Conservation (phyloP, 2,113 vertebrate genomes). For the Triplophysa tibetana region DNA sequence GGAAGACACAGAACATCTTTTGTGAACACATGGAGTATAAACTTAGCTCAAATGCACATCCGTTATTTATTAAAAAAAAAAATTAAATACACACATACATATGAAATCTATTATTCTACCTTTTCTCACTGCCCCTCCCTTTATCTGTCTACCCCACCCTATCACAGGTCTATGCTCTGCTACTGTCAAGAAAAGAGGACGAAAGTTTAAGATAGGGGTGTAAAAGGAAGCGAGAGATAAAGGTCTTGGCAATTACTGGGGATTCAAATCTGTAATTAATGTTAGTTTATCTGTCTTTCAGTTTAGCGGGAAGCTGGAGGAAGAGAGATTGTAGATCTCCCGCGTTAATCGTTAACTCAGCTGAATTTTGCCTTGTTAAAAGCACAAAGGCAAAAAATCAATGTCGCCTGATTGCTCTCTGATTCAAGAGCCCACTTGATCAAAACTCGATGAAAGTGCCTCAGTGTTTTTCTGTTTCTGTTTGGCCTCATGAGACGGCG, state of each 20-base stretch:
- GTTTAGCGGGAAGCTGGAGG: conserved; percentile 3
- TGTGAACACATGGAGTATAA: no score
- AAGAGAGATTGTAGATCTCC: conserved; percentile 24
- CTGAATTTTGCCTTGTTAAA: conserved; percentile 12
- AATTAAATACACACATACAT: no score
- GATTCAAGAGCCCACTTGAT: conserved; percentile 13
- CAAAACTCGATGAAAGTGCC: neutral
- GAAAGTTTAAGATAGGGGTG: neutral
- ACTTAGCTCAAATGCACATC: no score
- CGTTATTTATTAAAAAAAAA: no score
- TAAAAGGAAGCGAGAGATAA: conserved; percentile 42
- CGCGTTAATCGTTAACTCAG: conserved; percentile 20
- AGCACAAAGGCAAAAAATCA: conserved; percentile 34
- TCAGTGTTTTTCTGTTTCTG: neutral
- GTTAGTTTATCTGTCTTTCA: conserved; percentile 38
- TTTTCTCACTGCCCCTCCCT: no score
- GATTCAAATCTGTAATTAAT: conserved; percentile 51
- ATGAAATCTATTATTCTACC: no score
- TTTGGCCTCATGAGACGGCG: neutral
- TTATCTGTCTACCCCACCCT: no score
- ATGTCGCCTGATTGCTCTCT: conserved; percentile 37
- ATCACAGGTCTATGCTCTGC: no score
- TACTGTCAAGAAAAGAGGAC: neutral
- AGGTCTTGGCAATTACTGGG: conserved; percentile 55
- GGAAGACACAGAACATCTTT: no score